Evolutionary conservation across 30 jellyfish, hydroid and myxozoan species (phyloP), one percentile per base, ranked within the genome.

Genomic region (Haliclystus octoradiatus): DNA sequence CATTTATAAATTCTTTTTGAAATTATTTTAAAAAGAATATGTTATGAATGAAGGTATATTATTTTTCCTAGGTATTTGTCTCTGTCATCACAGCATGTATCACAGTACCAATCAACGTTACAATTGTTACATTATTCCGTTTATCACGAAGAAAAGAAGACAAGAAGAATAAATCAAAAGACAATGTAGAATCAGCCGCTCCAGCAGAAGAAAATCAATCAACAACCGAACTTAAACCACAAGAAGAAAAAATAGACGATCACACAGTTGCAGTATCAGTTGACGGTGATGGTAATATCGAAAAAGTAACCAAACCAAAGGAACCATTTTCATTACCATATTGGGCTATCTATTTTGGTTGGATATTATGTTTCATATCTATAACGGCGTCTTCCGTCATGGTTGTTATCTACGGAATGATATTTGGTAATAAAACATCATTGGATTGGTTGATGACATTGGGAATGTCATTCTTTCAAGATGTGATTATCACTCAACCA

Each of bases 391-490:
- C 95, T 0, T 57, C 93, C 3, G 85, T 74, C 28, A 76, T 88
- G 28, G 94, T 88, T 34, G 73, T 88, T 13, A 80, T 75, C 12
- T 88, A 88, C 68, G 97, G 97, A 50, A 88, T 88, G 89, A 83
- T 70, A 26, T 88, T 88, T 46, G 97, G 94, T 22, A 88, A 88
- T 74, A 57, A 75, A 0, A 81, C 29, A 53, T 80, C 97, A 33
- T 53, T 71, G 83, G 92, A 88, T 25, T 88, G 97, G 97, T 65
- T 88, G 30, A 50, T 93, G 0, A 50, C 94, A 1, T 61, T 88
- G 2, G 69, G 78, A 46, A n/a, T n/a, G n/a, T 46, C 15, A 46
- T 9, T n/a, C 12, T 46, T n/a, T n/a, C n/a, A n/a, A n/a, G n/a
- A n/a, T n/a, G n/a, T n/a, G n/a, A n/a, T n/a, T n/a, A n/a, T n/a